Evolutionary conservation across 1,140 invertebrate species (phyloP), one percentile per base, ranked within the genome.

Genomic region (Drosophila subobscura): DNA sequence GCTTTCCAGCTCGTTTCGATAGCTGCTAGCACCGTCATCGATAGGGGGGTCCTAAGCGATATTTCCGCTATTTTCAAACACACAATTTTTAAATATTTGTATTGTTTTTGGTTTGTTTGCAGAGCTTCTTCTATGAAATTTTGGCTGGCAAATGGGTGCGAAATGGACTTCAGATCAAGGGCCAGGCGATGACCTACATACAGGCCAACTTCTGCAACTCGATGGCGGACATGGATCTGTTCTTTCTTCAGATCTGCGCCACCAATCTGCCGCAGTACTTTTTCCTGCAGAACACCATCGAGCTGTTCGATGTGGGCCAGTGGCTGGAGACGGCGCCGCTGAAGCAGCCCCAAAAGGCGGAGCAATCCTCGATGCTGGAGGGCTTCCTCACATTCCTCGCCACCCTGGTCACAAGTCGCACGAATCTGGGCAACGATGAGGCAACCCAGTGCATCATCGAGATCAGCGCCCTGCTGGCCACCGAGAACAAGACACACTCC

Each of bases 141-240:
- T 93, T 98, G 49, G 96, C 96, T 77, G 97, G 97, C 10, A 94
- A 99, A 79, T 99, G 98, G 98, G 97, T 99, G 25, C 94, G 98
- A 54, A 99, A 99, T 93, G 98, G 98, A 1, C 93, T 99, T 1
- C 98, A 99, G 93, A 99, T 99, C 74, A 98, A 98, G 92, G 98
- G 98, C 10, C 98, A 99, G 93, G 98, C 98, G 4, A 99, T 99
- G 97, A 99, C 98, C 16, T 99, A 99, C 90, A 97, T 99, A 73
- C 98, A 99, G 91, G 98, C 97, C 64, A 98, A 99, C 92, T 99
- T 99, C 92, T 99, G 97, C 92, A 99, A 98, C 92, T 99, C 98
- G 1, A 98, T 99, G 96, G 96, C 98, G 0, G 98, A 99, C 92
- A 96, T 98, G 79, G 98, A 99, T 93, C 93, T 99, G 41, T 99